These are phyloP conservation scores for Parasteatoda tepidariorum DNA, from an alignment of 1,140 invertebrate genomes.

Conservation along the genomic window DNA sequence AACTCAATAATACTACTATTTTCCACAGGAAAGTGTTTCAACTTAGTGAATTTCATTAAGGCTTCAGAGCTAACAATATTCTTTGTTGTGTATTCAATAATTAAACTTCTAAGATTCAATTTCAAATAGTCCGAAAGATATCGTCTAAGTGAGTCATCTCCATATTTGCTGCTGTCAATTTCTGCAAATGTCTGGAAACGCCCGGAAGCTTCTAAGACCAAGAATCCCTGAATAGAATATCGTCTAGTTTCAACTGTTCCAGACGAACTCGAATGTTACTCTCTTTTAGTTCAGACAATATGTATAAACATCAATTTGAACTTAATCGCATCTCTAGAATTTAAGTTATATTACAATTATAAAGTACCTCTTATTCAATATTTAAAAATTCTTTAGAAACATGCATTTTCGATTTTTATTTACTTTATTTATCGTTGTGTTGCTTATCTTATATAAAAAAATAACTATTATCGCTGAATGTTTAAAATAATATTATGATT, in stretches of 20 bases:
- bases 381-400: too few species aligned
- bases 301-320: too few species aligned
- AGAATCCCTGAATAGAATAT: neutral
- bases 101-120: slow-evolving; percentile 5
- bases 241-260: slow-evolving; percentile 16
- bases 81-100: slow-evolving; percentile 11
- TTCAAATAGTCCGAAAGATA: slow-evolving; percentile 5
- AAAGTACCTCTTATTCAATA: too few species aligned
- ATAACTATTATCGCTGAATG: too few species aligned
- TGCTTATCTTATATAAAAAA: too few species aligned
- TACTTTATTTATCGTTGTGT: too few species aligned
- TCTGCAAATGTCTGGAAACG: neutral
- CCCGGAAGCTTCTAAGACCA: slow-evolving; percentile 14
- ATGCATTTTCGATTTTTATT: too few species aligned
- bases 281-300: slow-evolving; percentile 2
- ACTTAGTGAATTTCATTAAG: slow-evolving; percentile 5
- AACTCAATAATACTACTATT: slow-evolving; percentile 10
- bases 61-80: neutral
- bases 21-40: slow-evolving; percentile 21
- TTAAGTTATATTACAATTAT: too few species aligned
- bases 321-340: too few species aligned
- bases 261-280: slow-evolving; percentile 19
- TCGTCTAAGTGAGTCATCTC: neutral
- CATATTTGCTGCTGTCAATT: slow-evolving; percentile 24
- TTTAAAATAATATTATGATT: too few species aligned